Evolutionary conservation across 2,113 vertebrate genomes (phyloP), one percentile per base, ranked within the genome.

Genomic region (Dolichotis patagonum): DNA sequence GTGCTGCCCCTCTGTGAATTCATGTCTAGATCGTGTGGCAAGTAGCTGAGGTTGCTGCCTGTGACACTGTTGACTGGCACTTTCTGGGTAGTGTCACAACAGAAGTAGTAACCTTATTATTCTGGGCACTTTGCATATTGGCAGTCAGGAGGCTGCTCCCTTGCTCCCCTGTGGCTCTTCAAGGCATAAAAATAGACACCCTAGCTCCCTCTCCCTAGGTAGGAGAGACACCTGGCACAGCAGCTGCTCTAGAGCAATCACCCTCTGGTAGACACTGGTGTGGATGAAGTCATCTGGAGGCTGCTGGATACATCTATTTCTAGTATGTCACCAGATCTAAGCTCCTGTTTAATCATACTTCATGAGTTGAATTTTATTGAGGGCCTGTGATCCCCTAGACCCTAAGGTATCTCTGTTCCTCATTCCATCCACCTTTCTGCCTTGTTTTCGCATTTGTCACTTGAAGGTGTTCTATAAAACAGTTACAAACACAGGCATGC

Each of bases 131-230:
- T 4, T 0, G 60, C 54, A 35, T 32, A 56, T 69, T 67, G 54
- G 82, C 85, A 84, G 73, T n/a, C 20, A 2, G 22, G 22, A 1
- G 22, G 69, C 81, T 75, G 13, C 49, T 77, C 46, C 58, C 67
- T 26, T 77, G 56, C 56, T 80, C 62, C 35, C 9, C 38, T 8
- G 3, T 9, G 43, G 85, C 73, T 90, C 32, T 67, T 17, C 8
- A 65, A 90, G 67, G 14, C 77, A 77, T 52, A 43, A 81, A 96
- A 97, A 97, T 62, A 89, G 77, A 84, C 4, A 38, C 16, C 41
- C 35, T 22, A 11, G 26, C 28, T 77, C 41, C 63, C 17, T 65
- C 19, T 56, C 75, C 46, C 85, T 75, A 7, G 14, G 67, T 24
- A 22, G 30, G 32, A 65, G 52, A 38, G 52, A 60, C 30, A 30